A percentile compares a stretch with the other conserved stretches of the same genome.
Evolutionary conservation across 2,888 invertebrate species (phyloP).

Genomic region (Agapetus fuscipes): DNA sequence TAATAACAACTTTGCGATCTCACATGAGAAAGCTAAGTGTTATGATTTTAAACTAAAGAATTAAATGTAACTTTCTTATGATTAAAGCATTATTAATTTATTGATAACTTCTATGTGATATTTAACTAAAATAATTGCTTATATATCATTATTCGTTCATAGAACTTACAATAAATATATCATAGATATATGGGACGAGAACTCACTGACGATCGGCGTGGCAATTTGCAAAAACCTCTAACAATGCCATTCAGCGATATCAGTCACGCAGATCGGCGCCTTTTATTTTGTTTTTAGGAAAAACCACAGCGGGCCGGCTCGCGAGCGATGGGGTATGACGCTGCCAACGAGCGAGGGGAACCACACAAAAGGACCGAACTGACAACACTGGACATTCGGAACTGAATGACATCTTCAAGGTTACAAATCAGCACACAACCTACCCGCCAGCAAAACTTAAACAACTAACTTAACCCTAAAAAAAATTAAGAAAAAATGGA

Average conservation of each 20-base stretch:
- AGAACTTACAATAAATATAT: conserved; percentile 96
- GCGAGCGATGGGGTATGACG: no score
- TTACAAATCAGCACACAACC: conserved; percentile 14
- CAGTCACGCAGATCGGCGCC: neutral
- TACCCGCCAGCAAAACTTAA: conserved; percentile 20
- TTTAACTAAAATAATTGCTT: conserved; percentile 19
- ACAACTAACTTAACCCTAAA: conserved; percentile 7
- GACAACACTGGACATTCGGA: no score
- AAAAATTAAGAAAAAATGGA: neutral
- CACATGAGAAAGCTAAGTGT: conserved; percentile 20
- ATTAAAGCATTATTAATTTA: conserved; percentile 22
- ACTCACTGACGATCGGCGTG: conserved; percentile 52
- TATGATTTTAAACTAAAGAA: conserved; percentile 18
- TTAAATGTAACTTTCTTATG: conserved; percentile 14
- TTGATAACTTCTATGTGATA: no score
- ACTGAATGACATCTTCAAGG: conserved; percentile 9
- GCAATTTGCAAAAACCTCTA: neutral
- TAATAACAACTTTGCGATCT: conserved; percentile 15
- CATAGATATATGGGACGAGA: conserved; percentile 97
- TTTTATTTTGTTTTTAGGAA: neutral
- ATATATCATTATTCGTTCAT: conserved; percentile 60
- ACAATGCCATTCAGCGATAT: neutral
- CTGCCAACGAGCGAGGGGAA: no score
- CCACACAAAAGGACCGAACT: conserved; percentile 8
- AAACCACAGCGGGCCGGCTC: conserved; percentile 5